Evolutionary conservation across 2,888 invertebrate genomes (phyloP), one percentile per base, ranked within the genome.

Genomic region (Nemotelus pantherinus): DNA sequence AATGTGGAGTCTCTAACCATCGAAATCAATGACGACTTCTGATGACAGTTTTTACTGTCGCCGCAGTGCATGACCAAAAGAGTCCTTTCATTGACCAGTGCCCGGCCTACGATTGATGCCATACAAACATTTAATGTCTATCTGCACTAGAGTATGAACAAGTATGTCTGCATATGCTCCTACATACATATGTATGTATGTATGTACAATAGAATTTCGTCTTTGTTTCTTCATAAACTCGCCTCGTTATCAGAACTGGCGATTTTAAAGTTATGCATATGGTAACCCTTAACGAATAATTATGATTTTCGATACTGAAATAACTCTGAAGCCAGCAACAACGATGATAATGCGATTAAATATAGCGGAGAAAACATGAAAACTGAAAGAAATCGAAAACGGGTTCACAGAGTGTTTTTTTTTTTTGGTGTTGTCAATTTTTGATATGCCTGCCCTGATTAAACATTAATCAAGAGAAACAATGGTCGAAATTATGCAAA

Each of bases 381-480:
- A 76, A 76, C 48, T 55, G 64, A 63, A 64, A 64, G 64, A 63
- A 75, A 63, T 63, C 75, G 48, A 57, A 76, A 76, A 65, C 53
- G 57, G 65, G 55, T 65, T 64, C 64, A 50, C 57, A 55, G 43
- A 65, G 4, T 75, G 65, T 76, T 76, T 76, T 65, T 72, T 76
- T 76, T 76, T 76, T 65, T 72, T 57, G 5, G 47, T 70, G 76
- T 79, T 76, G 77, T 77, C 77, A 67, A 77, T 77, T 76, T 77
- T 78, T 76, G 68, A 53, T 76, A 64, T 77, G 68, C 72, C 75
- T 64, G 67, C 77, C 64, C 86, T 86, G 86, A 86, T 86, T 86
- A 86, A 86, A 86, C 86, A 86, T 86, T 86, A 86, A 86, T 86
- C 86, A 86, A 86, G 86, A 85, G 84, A 85, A 82, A 86, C 82